phyloP scores from a whole-genome alignment of 2,113 vertebrate genomes.

The Leptobrachium leishanense region DNA sequence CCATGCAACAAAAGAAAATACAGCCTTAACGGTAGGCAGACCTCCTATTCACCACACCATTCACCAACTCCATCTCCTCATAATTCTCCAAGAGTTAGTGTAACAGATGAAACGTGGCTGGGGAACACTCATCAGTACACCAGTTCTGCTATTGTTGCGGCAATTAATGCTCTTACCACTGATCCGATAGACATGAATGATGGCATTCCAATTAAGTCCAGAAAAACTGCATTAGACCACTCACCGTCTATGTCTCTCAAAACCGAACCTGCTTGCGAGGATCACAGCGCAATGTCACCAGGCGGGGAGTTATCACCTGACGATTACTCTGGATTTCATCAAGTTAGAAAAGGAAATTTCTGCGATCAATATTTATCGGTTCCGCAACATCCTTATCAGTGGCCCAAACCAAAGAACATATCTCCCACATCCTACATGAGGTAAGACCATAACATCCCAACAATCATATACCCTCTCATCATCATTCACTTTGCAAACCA shows the following conservation, averaged over 20 bases:
- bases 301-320: slow-evolving; percentile 71
- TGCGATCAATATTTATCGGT: slow-evolving; percentile 90
- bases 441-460: slow-evolving; percentile 63
- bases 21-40: slow-evolving; percentile 81
- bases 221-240: slow-evolving; percentile 84
- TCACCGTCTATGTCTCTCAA: slow-evolving; percentile 81
- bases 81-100: slow-evolving; percentile 81
- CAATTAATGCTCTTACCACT: slow-evolving; percentile 94
- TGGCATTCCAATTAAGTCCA: slow-evolving; percentile 87
- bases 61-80: slow-evolving; percentile 85
- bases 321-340: slow-evolving; percentile 81
- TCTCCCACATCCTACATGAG: slow-evolving; percentile 79
- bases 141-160: slow-evolving; percentile 91
- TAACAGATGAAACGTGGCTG: slow-evolving; percentile 87
- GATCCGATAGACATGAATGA: slow-evolving; percentile 87
- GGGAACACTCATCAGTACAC: slow-evolving; percentile 91
- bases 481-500: neutral
- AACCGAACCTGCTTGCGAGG: slow-evolving; percentile 81
- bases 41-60: slow-evolving; percentile 79
- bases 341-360: slow-evolving; percentile 87
- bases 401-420: slow-evolving; percentile 86
- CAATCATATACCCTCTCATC: neutral
- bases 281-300: slow-evolving; percentile 72
- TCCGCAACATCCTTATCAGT: slow-evolving; percentile 85
- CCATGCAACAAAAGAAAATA: slow-evolving; percentile 91